Evolutionary conservation across 1,140 invertebrate species (phyloP).

Genomic region (Magallana angulata): DNA sequence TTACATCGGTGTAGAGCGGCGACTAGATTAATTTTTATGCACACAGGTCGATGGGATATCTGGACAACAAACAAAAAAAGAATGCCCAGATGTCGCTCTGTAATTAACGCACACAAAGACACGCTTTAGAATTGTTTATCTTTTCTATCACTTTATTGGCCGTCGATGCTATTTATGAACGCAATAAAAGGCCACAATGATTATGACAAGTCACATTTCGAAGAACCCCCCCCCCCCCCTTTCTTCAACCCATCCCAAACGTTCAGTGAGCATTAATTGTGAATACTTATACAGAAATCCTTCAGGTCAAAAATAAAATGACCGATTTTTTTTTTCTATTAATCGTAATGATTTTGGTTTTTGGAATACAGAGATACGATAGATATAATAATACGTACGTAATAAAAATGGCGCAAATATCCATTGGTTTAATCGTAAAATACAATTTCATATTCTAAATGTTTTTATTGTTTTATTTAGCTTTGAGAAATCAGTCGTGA

Average conservation of each 20-base stretch:
- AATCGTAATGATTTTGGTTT: too few species aligned
- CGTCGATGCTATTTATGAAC: neutral
- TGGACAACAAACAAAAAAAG: slow-evolving; percentile 13
- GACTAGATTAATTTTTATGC: neutral
- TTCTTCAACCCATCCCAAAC: too few species aligned
- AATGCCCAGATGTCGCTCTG: neutral
- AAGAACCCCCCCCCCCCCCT: too few species aligned
- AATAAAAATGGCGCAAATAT: too few species aligned
- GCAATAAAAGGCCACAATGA: neutral
- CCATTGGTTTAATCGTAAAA: too few species aligned
- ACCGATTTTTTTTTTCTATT: neutral
- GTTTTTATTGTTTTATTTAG: too few species aligned
- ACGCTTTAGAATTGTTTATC: neutral
- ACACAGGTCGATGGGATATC: slow-evolving; percentile 15
- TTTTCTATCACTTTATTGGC: neutral
- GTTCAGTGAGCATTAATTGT: too few species aligned
- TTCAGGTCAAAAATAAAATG: neutral
- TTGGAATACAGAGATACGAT: too few species aligned
- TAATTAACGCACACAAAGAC: slow-evolving; percentile 15
- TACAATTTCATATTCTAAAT: too few species aligned
- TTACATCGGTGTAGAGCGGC: neutral
- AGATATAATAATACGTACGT: too few species aligned
- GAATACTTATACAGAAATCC: too few species aligned
- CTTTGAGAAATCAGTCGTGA: too few species aligned
- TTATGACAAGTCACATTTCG: neutral